Conservation (phyloP, 2,113 vertebrate species). For the Perca schrenkii region DNA sequence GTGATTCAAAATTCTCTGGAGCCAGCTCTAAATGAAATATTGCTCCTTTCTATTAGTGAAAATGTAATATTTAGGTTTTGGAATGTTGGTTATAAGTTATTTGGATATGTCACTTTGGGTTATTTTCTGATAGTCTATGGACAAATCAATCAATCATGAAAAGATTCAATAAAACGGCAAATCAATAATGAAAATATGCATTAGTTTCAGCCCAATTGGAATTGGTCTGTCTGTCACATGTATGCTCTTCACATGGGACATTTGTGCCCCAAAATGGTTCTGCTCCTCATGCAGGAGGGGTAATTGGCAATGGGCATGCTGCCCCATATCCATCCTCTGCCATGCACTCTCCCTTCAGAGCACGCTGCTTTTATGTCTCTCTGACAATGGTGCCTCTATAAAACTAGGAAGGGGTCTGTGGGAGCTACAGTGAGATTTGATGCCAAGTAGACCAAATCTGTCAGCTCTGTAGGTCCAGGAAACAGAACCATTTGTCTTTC, state of each 20-base stretch:
- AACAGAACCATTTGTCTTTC: not conserved
- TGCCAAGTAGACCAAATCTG: slow-evolving; percentile 19
- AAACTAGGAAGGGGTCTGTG: slow-evolving; percentile 34
- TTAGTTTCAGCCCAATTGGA: not conserved
- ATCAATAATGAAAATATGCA: not conserved
- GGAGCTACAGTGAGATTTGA: not conserved
- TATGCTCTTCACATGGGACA: slow-evolving; percentile 24
- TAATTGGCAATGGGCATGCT: slow-evolving; percentile 48
- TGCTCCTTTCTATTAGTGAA: not conserved
- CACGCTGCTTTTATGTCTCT: slow-evolving; percentile 44
- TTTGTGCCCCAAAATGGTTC: slow-evolving; percentile 20
- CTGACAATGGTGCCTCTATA: slow-evolving; percentile 65
- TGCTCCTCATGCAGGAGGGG: slow-evolving; percentile 20
- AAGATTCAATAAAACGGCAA: not conserved
- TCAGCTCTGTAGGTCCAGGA: not conserved
- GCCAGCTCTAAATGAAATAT: not conserved
- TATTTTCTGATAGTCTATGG: too few relatives aligned
- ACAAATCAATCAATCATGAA: not conserved
- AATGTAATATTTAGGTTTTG: too few relatives aligned
- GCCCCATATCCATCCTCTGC: slow-evolving; percentile 39
- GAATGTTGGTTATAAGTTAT: too few relatives aligned
- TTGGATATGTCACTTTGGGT: not conserved
- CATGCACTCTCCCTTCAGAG: slow-evolving; percentile 35
- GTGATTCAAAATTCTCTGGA: not conserved
- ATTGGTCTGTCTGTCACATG: not conserved